A percentile compares a stretch with the other conserved stretches of the same genome.
Evolutionary conservation across 1,140 invertebrate species (phyloP).

Genomic region (Lepidostoma basale): DNA sequence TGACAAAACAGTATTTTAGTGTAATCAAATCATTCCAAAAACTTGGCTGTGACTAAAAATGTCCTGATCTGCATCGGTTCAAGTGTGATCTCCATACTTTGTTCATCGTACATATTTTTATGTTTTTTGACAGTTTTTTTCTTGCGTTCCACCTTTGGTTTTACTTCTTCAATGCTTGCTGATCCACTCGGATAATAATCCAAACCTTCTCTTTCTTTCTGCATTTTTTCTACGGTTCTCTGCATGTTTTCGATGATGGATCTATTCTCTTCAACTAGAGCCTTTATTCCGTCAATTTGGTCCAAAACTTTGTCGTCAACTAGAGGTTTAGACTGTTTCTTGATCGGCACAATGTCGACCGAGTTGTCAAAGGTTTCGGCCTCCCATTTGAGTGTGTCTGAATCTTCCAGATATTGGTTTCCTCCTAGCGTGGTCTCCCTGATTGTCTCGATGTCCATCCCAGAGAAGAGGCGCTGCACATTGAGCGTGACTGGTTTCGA

Average conservation of each 20-base stretch:
- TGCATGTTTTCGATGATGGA: neutral
- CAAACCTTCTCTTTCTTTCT: neutral
- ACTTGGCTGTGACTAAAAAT: conserved; percentile 54
- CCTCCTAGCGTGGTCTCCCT: conserved; percentile 73
- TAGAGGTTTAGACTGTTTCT: neutral
- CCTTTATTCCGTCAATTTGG: neutral
- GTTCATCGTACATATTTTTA: neutral
- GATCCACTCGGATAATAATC: too few species aligned
- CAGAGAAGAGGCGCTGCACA: conserved; percentile 61
- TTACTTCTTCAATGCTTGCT: too few species aligned
- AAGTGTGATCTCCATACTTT: conserved; percentile 53
- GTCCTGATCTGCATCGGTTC: conserved; percentile 70
- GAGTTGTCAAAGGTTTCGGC: neutral
- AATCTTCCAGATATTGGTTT: conserved; percentile 67
- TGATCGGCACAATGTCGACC: neutral
- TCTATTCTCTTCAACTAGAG: neutral
- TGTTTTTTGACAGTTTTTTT: neutral
- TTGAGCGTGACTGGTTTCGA: conserved; percentile 48
- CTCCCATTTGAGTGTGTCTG: conserved; percentile 63
- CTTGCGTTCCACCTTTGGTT: too few species aligned
- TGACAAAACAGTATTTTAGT: too few species aligned
- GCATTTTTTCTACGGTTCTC: neutral
- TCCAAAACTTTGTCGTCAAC: neutral
- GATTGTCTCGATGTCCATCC: conserved; percentile 63
- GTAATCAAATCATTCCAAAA: conserved; percentile 30